Percentiles rank a stretch among this genome's conserved stretches.
phyloP scores from a whole-genome alignment of 1,140 invertebrate species.

The Ostrea edulis region DNA sequence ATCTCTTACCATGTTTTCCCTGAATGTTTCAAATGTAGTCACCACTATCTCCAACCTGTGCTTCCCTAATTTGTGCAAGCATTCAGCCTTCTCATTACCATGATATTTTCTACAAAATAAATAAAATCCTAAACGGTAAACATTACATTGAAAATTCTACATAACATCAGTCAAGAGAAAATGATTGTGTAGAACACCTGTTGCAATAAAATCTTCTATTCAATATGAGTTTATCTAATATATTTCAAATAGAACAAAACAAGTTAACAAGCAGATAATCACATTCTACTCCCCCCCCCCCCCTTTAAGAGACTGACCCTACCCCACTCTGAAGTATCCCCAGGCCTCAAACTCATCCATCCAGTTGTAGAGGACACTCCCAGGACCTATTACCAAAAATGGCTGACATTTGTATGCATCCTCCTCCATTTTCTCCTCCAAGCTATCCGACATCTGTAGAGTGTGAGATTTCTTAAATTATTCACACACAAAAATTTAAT shows the following conservation, averaged over 20 bases:
- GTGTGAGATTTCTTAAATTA: neutral
- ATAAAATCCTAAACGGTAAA: neutral
- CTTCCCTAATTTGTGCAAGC: conserved; percentile 67
- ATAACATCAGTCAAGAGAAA: too few species aligned
- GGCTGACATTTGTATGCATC: conserved; percentile 46
- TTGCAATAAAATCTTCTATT: too few species aligned
- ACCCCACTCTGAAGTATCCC: conserved; percentile 77
- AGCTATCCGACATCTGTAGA: conserved; percentile 66
- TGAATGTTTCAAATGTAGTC: conserved; percentile 77
- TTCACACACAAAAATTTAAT: too few species aligned
- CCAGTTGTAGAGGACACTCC: conserved; percentile 77
- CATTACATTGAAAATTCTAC: too few species aligned
- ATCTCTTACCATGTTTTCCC: conserved; percentile 75
- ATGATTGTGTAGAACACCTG: too few species aligned
- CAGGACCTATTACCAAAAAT: conserved; percentile 76
- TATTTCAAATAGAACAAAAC: too few species aligned
- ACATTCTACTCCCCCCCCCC: neutral
- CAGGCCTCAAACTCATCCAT: conserved; percentile 77
- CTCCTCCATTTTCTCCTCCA: neutral
- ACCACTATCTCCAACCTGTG: conserved; percentile 76
- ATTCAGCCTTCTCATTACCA: conserved; percentile 71
- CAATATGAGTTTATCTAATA: too few species aligned
- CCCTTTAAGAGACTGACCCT: neutral
- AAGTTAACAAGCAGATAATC: too few species aligned
- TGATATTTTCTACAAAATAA: conserved; percentile 73